phyloP scores from a whole-genome alignment of 1,140 invertebrate genomes.

The Drosophila nigromelanica region DNA sequence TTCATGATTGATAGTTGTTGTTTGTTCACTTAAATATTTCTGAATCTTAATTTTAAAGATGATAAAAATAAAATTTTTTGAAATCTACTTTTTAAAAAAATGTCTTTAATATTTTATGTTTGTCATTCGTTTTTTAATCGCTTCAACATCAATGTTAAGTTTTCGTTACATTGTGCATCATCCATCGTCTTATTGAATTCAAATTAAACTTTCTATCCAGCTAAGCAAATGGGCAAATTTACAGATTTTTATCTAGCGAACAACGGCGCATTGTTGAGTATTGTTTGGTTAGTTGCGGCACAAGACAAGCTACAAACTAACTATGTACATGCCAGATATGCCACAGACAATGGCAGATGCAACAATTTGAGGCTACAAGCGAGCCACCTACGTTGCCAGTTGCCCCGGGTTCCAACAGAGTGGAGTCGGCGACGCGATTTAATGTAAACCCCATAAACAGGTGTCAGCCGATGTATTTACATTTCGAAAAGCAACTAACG shows the following conservation, averaged over 20 bases:
- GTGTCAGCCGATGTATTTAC: constrained; percentile 50
- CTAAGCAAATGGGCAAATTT: constrained; percentile 68
- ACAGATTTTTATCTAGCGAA: constrained; percentile 62
- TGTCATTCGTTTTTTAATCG: background rate
- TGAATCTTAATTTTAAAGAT: too few species aligned
- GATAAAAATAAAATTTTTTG: too few species aligned
- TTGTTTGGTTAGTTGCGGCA: constrained; percentile 31
- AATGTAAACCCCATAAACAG: constrained; percentile 46
- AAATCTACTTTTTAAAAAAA: too few species aligned
- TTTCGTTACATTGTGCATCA: constrained; percentile 31
- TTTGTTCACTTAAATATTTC: too few species aligned
- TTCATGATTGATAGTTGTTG: too few species aligned
- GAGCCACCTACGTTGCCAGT: constrained; percentile 59
- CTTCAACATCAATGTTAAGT: background rate
- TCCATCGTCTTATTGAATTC: constrained; percentile 46
- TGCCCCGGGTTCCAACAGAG: constrained; percentile 5
- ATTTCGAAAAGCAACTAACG: constrained; percentile 67
- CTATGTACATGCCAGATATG: constrained; percentile 35
- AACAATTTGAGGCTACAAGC: constrained; percentile 68
- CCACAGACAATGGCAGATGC: constrained; percentile 61
- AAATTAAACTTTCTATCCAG: constrained; percentile 67
- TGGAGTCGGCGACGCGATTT: background rate
- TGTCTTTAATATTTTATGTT: background rate
- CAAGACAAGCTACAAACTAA: constrained; percentile 57
- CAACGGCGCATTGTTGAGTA: constrained; percentile 63